Evolutionary conservation across 1,140 invertebrate species (phyloP).

Genomic region (Drosophila arawakana): DNA sequence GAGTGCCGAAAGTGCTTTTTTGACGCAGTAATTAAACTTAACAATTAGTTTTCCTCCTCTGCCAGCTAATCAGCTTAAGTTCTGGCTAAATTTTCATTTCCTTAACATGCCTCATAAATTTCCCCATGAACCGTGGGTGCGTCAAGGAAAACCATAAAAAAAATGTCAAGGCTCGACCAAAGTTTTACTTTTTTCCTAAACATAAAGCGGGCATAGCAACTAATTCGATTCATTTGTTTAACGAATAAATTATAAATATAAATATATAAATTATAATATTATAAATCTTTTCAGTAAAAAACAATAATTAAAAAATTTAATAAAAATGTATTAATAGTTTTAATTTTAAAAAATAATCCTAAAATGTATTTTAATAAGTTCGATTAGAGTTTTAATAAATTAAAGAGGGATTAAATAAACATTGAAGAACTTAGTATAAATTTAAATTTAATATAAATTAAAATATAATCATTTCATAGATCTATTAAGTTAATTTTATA

Average conservation of each 20-base stretch:
- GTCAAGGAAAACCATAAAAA: constrained; percentile 59
- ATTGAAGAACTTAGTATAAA: too few relatives aligned
- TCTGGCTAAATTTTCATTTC: constrained; percentile 52
- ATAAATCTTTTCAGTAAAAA: too few relatives aligned
- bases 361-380: too few relatives aligned
- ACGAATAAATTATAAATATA: not conserved
- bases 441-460: too few relatives aligned
- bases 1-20: constrained; percentile 45
- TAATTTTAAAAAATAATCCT: too few relatives aligned
- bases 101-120: constrained; percentile 72
- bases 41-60: constrained; percentile 37
- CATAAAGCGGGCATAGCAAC: not conserved
- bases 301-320: too few relatives aligned
- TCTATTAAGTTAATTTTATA: too few relatives aligned
- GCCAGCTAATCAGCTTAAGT: constrained; percentile 68
- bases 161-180: constrained; percentile 36
- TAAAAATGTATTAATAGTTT: too few relatives aligned
- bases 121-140: constrained; percentile 36
- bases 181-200: constrained; percentile 1
- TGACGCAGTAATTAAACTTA: constrained; percentile 73
- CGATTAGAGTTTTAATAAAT: too few relatives aligned
- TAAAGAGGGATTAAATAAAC: too few relatives aligned
- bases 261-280: too few relatives aligned
- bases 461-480: too few relatives aligned
- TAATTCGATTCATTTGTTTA: constrained; percentile 5